phyloP scores from a whole-genome alignment of 2,113 vertebrate species.

The Formicarius rufipectus region DNA sequence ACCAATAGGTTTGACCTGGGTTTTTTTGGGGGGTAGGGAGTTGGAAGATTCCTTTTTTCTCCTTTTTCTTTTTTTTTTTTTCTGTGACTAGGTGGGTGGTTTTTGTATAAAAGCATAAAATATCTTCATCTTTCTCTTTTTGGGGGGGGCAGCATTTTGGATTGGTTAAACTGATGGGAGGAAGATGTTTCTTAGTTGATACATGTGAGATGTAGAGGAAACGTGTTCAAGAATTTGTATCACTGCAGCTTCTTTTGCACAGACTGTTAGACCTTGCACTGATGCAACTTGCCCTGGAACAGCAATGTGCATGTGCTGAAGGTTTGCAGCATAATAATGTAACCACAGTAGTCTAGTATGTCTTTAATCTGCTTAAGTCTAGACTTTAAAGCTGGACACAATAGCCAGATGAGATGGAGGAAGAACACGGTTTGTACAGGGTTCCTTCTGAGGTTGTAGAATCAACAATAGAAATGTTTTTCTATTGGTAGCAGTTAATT shows the following conservation, averaged over 20 bases:
- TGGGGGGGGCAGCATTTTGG: background rate
- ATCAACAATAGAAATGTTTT: background rate
- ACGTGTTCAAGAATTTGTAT: background rate
- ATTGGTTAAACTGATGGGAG: background rate
- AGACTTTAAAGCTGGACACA: background rate
- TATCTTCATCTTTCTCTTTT: background rate
- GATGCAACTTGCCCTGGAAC: background rate
- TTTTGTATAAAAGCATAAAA: background rate
- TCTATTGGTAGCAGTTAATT: background rate
- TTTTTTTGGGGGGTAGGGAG: background rate
- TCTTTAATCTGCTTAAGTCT: background rate
- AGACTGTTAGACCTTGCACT: background rate
- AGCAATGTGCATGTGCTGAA: background rate
- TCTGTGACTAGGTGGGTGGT: accelerated
- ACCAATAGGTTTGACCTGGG: background rate
- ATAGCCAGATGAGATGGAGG: background rate
- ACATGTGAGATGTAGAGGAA: background rate
- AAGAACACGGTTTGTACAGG: background rate
- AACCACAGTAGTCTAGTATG: background rate
- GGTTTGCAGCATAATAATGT: background rate
- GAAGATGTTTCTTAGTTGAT: background rate
- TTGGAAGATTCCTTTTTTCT: background rate
- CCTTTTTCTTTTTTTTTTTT: background rate
- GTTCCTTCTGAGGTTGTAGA: background rate
- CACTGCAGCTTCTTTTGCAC: constrained; percentile 12